Base-by-base conservation (phyloP, 2,797 vertebrate species). In the Atherinosoma microstoma region DNA sequence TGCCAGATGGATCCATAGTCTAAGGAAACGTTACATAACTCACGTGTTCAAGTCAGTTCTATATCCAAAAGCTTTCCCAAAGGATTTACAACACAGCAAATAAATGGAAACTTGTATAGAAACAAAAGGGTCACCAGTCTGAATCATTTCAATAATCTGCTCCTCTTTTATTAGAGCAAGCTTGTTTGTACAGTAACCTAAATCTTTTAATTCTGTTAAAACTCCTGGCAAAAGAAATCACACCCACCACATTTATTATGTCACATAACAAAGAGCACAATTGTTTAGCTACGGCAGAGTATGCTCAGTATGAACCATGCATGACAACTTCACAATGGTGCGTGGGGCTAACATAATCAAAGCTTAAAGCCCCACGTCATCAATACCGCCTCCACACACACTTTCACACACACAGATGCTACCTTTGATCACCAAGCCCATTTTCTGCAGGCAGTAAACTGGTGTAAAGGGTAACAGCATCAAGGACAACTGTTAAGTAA, bases 351-450 rank as follows among this genome's bases (percentile, higher is more conserved):
- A 84, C 61, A 67, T 59, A 83, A 66, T 80, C 70, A 90, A 87
- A 91, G 83, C 72, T 79, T 47, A 47, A 84, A 84, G 90, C 76
- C 76, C 38, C 78, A 51, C 30, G 65, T 76, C 83, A 79, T 83
- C 80, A 82, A 32, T 78, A 67, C 80, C 84, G 85, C 86, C 79
- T 70, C 62, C 30, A 58, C 11, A 61, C 75, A 65, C 89, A 84
- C 91, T 92, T 87, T 91, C 68, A 82, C 89, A 80, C 89, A 80
- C 76, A 86, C 85, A 84, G 82, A 85, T 70, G 58, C 68, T 57
- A 91, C 91, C 90, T 93, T 92, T 92, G 82, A 76, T 70, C 89
- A 38, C 65, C 76, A 71, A 83, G 73, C 76, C 81, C 64, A 65
- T 64, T 79, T 76, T 72, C 56, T 62, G 56, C 57, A 65, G 30